Evolutionary conservation across 2,888 invertebrate species (phyloP).

Genomic region (Dolichomitus sp.): DNA sequence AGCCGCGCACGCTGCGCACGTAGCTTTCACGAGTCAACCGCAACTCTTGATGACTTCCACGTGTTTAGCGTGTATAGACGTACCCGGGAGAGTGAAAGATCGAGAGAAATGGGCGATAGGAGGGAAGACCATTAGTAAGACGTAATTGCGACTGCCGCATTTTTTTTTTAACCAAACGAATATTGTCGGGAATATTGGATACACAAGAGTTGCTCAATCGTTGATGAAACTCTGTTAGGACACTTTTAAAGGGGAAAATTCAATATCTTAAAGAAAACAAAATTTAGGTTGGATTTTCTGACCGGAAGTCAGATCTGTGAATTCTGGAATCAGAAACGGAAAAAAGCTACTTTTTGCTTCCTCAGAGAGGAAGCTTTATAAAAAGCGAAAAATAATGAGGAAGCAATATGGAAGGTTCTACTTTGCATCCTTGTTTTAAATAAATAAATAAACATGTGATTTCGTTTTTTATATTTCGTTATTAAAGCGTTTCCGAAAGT

Average conservation of each 20-base stretch:
- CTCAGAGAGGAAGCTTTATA: too few species aligned
- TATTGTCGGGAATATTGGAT: background rate
- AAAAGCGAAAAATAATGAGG: too few species aligned
- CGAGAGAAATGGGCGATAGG: conserved; percentile 37
- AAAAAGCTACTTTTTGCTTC: too few species aligned
- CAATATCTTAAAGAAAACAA: too few species aligned
- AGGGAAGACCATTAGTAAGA: conserved; percentile 35
- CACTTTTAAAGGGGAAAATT: background rate
- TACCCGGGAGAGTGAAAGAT: background rate
- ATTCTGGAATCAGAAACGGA: too few species aligned
- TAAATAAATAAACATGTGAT: too few species aligned
- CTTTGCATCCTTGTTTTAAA: too few species aligned
- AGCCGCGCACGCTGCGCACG: conserved; percentile 1
- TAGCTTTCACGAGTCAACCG: conserved; percentile 63
- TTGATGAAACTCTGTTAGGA: background rate
- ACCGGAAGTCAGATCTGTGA: too few species aligned
- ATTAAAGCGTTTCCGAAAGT: too few species aligned
- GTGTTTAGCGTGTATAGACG: conserved; percentile 13
- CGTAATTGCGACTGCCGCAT: conserved; percentile 71
- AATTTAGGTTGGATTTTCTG: too few species aligned
- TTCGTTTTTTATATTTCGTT: too few species aligned
- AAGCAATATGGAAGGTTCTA: too few species aligned
- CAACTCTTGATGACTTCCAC: conserved; percentile 64
- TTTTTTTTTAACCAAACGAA: conserved; percentile 64
- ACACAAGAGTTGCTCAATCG: conserved; percentile 7